Evolutionary conservation across 2,888 invertebrate genomes (phyloP), one percentile per base, ranked within the genome.

Genomic region (Zygaena filipendulae): DNA sequence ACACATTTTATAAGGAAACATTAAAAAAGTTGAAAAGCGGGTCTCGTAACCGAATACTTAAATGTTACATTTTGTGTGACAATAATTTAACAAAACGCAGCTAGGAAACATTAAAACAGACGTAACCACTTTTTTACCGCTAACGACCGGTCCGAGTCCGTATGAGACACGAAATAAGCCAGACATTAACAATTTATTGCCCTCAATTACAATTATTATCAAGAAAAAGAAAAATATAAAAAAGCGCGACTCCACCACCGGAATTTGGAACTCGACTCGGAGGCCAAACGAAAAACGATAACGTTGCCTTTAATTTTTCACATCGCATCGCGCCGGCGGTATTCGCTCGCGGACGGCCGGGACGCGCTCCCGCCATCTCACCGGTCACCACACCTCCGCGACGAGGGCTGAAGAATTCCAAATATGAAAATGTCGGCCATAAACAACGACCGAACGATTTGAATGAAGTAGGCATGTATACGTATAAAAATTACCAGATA

Each of bases 361-460:
- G n/a, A 39, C 39, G 36, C 16, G 16, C 5, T 7, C 16, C 16
- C 7, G 16, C 4, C 5, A 16, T 16, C 16, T 7, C 4, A 16
- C 16, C 16, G 16, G 41, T 36, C 46, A 49, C 43, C 41, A 50
- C 44, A 27, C 44, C 43, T 39, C 43, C 38, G 38, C 49, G 51
- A n/a, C n/a, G n/a, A n/a, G n/a, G n/a, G n/a, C n/a, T n/a, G n/a
- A n/a, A n/a, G 74, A 70, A 79, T 79, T 72, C 67, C 46, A 79
- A 77, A 74, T 66, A 75, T 70, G 64, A 77, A 79, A 79, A 79
- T 74, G 72, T 67, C 62, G 64, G 58, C 79, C 64, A 77, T 79
- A 79, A 79, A 79, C 79, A 74, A 75, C 71, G 43, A n/a, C n/a
- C n/a, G 53, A 71, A 64, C 67, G 66, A 77, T 79, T 79, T 75